Evolutionary conservation across 2,113 vertebrate genomes (phyloP).

Genomic region (Plecotus auritus): DNA sequence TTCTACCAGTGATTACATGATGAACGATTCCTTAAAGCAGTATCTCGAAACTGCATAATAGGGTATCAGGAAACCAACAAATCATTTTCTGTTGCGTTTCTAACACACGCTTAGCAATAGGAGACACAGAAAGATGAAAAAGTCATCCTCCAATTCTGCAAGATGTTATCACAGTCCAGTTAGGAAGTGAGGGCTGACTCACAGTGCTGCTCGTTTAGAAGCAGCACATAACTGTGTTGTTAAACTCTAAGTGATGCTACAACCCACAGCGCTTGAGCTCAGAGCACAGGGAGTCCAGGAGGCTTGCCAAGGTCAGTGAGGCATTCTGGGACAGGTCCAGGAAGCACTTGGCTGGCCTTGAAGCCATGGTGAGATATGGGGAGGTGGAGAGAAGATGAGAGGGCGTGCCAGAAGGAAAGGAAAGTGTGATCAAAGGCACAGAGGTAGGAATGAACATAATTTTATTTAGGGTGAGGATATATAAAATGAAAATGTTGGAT

Average conservation of each 20-base stretch:
- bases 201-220: not conserved
- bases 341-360: not conserved
- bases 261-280: not conserved
- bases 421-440: not conserved
- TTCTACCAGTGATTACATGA: not conserved
- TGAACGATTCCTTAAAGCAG: not conserved
- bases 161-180: not conserved
- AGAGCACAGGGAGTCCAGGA: not conserved
- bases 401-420: not conserved
- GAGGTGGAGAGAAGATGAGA: not conserved
- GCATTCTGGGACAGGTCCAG: not conserved
- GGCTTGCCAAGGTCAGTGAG: not conserved
- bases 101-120: not conserved
- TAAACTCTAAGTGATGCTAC: not conserved
- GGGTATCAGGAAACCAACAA: not conserved
- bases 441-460: not conserved
- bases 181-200: not conserved
- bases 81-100: conserved; percentile 1
- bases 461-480: not conserved
- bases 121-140: not conserved
- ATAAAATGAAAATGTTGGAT: not conserved
- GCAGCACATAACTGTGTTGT: not conserved
- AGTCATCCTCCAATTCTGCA: not conserved
- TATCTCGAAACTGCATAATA: not conserved
- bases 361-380: not conserved